phyloP scores from a whole-genome alignment of 2,113 vertebrate genomes.

The Neotoma lepida region DNA sequence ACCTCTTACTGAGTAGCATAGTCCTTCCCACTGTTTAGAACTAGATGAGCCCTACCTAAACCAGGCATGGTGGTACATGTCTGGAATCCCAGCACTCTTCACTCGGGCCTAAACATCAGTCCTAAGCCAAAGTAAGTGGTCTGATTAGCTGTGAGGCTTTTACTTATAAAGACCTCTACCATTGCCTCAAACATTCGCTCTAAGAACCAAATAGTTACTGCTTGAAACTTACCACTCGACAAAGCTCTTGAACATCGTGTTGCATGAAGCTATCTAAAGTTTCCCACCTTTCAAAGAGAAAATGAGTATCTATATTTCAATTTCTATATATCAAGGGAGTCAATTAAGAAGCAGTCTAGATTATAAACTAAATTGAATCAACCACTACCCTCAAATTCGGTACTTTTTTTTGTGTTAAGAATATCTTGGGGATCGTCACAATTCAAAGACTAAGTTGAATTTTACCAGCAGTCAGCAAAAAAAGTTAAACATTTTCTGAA shows the following conservation, averaged over 20 bases:
- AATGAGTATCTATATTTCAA: constrained; percentile 45
- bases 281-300: constrained; percentile 92
- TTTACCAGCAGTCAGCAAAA: not conserved
- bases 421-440: not conserved
- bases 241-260: constrained; percentile 98
- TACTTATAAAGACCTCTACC: not conserved
- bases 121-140: not conserved
- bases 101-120: not conserved
- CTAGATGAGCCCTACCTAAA: not conserved
- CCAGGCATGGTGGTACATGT: not conserved
- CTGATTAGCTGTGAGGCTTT: not conserved
- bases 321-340: not conserved
- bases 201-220: not conserved
- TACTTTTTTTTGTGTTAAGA: not conserved
- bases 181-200: not conserved
- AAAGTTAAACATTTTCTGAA: not conserved
- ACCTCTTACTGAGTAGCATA: not conserved
- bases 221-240: constrained; percentile 95
- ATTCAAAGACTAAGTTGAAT: not conserved
- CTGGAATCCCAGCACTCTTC: not conserved
- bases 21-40: not conserved
- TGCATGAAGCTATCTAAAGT: constrained; percentile 99
- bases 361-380: not conserved
- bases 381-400: not conserved
- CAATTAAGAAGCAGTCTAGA: not conserved